Base-by-base conservation (phyloP, 1,140 invertebrate species). In the Cepaea nemoralis region DNA sequence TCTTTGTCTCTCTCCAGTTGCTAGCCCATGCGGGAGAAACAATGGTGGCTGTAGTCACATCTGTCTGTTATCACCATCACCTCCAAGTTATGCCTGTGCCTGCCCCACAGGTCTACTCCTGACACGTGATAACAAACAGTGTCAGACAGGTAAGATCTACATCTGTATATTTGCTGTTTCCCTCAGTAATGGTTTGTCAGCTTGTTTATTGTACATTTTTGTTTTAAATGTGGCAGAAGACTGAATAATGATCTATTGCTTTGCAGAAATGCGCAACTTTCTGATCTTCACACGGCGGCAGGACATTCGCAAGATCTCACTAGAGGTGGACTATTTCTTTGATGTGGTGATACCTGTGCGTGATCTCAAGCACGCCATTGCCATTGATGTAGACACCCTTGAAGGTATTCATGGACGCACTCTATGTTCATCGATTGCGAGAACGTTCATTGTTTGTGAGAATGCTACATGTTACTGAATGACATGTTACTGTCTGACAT, bases 1-100 rank as follows among this genome's bases (percentile, higher is more conserved):
- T 55, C 35, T 76, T 33, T 84, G 14, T 27, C 59, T 31, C n/a
- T 63, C 6, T 86, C 42, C 83, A 93, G 80, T 88, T 27, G 63
- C 89, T 0, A 97, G 97, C 92, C 94, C 96, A 0, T 99, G 98
- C 89, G 93, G 94, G 0, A 95, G 97, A 1, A 96, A 96, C 86
- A 99, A 99, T 90, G 98, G 98, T 8, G 98, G 98, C 0, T 99
- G 98, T 90, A 96, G 97, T 1, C 96, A 99, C 81, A 96, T 96
- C 80, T 99, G 98, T 90, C 96, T 98, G 89, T 96, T 97, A 0
- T 95, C 95, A 19, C 93, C 94, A 0, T 92, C 92, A 50, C 88
- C 92, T 0, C 87, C 91, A 31, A 95, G 95, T 0, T 97, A 95
- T 88, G 94, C 94, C 0, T 99, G 98, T 89, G 95, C 96, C 85